Percentiles rank a stretch among this genome's conserved stretches.
Evolutionary conservation across 2,888 invertebrate genomes (phyloP).

Genomic region (Stenichneumon culpator): DNA sequence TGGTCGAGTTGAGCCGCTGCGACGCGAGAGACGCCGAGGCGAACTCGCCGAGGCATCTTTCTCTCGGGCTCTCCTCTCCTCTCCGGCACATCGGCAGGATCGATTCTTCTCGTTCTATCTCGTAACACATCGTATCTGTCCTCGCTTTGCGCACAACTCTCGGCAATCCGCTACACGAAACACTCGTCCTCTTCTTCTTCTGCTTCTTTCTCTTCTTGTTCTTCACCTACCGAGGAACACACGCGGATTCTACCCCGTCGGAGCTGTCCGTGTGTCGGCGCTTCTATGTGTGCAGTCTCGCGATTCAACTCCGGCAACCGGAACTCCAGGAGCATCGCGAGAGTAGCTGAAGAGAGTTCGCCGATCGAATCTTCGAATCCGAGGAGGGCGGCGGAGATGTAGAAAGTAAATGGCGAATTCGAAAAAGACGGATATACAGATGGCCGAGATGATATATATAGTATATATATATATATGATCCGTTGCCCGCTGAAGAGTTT

Average conservation of each 20-base stretch:
- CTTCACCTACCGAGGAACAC: constrained; percentile 42
- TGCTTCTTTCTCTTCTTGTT: constrained; percentile 27
- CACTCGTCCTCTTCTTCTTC: constrained; percentile 49
- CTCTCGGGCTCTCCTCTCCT: constrained; percentile 31
- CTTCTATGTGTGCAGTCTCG: constrained; percentile 8
- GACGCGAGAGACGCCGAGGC: constrained; percentile 43
- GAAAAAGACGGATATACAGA: constrained; percentile 13
- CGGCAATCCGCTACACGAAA: constrained; percentile 67
- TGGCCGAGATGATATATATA: background rate
- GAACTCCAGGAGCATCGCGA: constrained; percentile 38
- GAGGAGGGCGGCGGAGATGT: constrained; percentile 10
- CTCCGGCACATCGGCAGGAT: constrained; percentile 55
- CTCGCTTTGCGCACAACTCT: constrained; percentile 56
- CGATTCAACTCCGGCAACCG: constrained; percentile 44
- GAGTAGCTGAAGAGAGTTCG: constrained; percentile 21
- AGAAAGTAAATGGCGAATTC: constrained; percentile 26
- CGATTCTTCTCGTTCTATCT: constrained; percentile 51
- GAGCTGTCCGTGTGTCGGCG: constrained; percentile 2
- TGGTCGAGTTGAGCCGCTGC: constrained; percentile 56
- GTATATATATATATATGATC: background rate
- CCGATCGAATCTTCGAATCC: constrained; percentile 36
- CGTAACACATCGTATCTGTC: constrained; percentile 45
- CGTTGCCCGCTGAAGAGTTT: constrained; percentile 51
- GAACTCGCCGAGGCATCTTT: constrained; percentile 15
- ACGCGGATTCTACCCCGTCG: constrained; percentile 57